Base-by-base conservation (phyloP, 2,797 vertebrate species). In the Sebastes iracundus region DNA sequence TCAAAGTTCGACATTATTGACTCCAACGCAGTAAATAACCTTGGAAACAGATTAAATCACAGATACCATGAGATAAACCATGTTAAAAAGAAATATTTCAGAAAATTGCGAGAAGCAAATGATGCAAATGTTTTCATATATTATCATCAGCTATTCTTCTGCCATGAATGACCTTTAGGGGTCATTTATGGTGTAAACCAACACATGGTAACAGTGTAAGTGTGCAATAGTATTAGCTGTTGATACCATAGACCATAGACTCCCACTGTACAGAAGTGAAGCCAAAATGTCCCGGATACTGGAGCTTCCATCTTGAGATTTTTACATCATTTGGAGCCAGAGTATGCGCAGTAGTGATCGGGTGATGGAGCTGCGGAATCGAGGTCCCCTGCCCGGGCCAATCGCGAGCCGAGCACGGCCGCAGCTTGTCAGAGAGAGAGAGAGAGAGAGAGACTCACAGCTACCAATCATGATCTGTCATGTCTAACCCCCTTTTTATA, bases 1-100 rank as follows among this genome's bases (percentile, higher is more conserved):
- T 90, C 78, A 90, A 72, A 82, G 79, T 82, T 88, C 25, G 85
- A 80, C 64, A 75, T 77, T 35, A 53, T 25, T 60, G 55, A 78
- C 61, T 70, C 32, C 16, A 32, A 35, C 30, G n/a, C 18, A 32
- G 59, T 79, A 61, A 75, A 61, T 72, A 18, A 60, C 35, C 4
- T n/a, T 20, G 10, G 27, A 70, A 80, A 63, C 35, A 33, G 14
- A 70, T 55, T n/a, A 32, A 71, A 62, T 33, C 49, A 67, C 35
- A 53, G 9, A 72, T 56, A 56, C 3, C 2, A 27, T 25, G 8
- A 59, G 18, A 72, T 35, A 53, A 32, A 64, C 13, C 28, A 55
- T 2, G 0, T 64, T 32, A 14, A 16, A 33, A 49, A 3, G 3
- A 60, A 68, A 81, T 53, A 28, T 22, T 72, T 61, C 16, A 62